phyloP scores from a whole-genome alignment of 2,113 vertebrate species.

The Percina caprodes region DNA sequence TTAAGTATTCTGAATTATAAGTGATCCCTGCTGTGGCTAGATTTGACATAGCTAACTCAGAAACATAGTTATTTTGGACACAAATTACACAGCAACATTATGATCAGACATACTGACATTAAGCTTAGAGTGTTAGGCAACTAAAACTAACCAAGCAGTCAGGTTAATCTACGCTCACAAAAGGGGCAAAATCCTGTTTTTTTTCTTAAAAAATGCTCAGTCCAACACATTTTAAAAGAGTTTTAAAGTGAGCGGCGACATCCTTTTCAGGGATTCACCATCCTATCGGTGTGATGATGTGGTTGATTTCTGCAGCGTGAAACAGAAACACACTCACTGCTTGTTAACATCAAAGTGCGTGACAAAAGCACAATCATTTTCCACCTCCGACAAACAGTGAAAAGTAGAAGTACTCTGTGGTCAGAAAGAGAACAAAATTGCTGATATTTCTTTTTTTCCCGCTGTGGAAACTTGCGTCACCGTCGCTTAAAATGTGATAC shows the following conservation, averaged over 20 bases:
- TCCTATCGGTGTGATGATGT: conserved; percentile 8
- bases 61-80: not conserved
- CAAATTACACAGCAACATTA: not conserved
- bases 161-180: not conserved
- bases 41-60: not conserved
- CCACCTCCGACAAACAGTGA: conserved; percentile 3
- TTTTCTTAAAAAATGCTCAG: not conserved
- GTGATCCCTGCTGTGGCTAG: not conserved
- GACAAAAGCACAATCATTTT: conserved; percentile 26
- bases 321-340: not conserved
- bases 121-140: not conserved
- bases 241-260: not conserved
- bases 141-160: not conserved
- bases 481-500: conserved; percentile 23
- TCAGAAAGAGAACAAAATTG: conserved; percentile 37
- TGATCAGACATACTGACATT: not conserved
- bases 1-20: conserved; percentile 1
- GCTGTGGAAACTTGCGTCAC: conserved; percentile 10
- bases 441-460: conserved; percentile 29
- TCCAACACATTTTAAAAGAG: not conserved
- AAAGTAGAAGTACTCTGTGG: conserved; percentile 22
- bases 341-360: conserved; percentile 27
- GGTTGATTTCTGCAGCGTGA: conserved; percentile 22
- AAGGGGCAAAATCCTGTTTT: not conserved
- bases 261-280: conserved; percentile 9